A percentile compares a stretch with the other conserved stretches of the same genome.
phyloP scores from a whole-genome alignment of 2,888 invertebrate genomes.

The Hirtodrosophila histrioides region DNA sequence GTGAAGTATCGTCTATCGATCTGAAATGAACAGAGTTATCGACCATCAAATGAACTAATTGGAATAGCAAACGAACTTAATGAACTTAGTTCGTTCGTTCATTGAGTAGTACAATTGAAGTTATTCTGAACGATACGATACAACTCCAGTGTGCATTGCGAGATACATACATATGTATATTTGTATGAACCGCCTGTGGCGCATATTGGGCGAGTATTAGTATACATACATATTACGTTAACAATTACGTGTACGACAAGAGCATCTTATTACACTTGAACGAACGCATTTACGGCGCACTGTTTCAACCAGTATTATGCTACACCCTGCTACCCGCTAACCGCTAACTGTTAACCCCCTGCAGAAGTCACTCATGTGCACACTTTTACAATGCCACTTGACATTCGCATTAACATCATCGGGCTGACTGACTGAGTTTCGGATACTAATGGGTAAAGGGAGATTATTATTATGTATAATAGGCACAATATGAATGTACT shows the following conservation, averaged over 20 bases:
- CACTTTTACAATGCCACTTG: slow-evolving; percentile 65
- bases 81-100: too few relatives aligned
- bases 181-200: slow-evolving; percentile 49
- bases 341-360: not conserved
- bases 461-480: too few relatives aligned
- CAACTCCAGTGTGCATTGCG: too few relatives aligned
- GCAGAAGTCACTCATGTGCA: slow-evolving; percentile 62
- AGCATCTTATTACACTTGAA: slow-evolving; percentile 65
- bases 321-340: too few relatives aligned
- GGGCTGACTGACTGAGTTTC: slow-evolving; percentile 31
- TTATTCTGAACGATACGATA: too few relatives aligned
- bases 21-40: too few relatives aligned
- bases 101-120: too few relatives aligned
- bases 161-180: too few relatives aligned
- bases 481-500: not conserved
- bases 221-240: slow-evolving; percentile 42
- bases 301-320: too few relatives aligned
- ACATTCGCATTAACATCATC: slow-evolving; percentile 60
- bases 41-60: too few relatives aligned
- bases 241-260: slow-evolving; percentile 41
- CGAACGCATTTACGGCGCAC: slow-evolving; percentile 43
- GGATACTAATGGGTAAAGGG: slow-evolving; percentile 5
- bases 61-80: too few relatives aligned
- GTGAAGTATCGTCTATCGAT: too few relatives aligned
- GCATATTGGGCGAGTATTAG: slow-evolving; percentile 43